A percentile compares a stretch with the other conserved stretches of the same genome.
phyloP scores from a whole-genome alignment of 2,113 vertebrate genomes.

The Neolamprologus tretocephalus region DNA sequence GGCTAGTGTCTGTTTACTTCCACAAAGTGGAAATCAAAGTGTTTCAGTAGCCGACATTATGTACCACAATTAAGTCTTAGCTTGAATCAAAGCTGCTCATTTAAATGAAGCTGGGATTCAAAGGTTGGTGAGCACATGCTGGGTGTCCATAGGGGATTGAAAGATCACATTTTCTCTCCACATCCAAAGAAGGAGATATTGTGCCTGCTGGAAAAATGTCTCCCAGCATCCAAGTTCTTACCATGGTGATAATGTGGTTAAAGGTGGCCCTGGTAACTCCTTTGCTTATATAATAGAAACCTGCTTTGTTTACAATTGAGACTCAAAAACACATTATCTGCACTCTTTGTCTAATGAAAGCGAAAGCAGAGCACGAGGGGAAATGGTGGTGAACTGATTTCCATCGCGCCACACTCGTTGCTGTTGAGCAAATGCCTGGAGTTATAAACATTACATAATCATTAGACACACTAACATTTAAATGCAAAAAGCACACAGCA shows the following conservation, averaged over 20 bases:
- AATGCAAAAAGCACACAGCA: not conserved
- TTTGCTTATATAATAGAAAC: not conserved
- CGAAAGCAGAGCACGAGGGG: not conserved
- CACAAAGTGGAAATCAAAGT: not conserved
- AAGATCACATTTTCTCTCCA: slow-evolving; percentile 12
- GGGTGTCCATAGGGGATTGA: not conserved
- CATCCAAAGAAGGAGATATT: slow-evolving; percentile 11
- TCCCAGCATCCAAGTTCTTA: not conserved
- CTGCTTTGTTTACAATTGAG: not conserved
- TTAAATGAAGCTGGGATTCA: not conserved
- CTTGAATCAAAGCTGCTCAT: not conserved
- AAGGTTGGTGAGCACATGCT: slow-evolving; percentile 1
- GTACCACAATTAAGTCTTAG: not conserved
- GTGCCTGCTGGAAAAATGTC: not conserved
- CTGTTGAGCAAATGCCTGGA: not conserved
- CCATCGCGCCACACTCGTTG: not conserved
- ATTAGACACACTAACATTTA: not conserved
- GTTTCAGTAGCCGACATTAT: not conserved
- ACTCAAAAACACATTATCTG: not conserved
- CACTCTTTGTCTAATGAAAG: not conserved
- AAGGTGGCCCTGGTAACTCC: not conserved
- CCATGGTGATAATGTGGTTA: slow-evolving; percentile 40
- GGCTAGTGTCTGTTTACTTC: not conserved
- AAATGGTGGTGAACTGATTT: not conserved
- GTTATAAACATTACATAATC: not conserved